Base-by-base conservation (phyloP, 1,140 invertebrate genomes). In the Whitmania pigra region DNA sequence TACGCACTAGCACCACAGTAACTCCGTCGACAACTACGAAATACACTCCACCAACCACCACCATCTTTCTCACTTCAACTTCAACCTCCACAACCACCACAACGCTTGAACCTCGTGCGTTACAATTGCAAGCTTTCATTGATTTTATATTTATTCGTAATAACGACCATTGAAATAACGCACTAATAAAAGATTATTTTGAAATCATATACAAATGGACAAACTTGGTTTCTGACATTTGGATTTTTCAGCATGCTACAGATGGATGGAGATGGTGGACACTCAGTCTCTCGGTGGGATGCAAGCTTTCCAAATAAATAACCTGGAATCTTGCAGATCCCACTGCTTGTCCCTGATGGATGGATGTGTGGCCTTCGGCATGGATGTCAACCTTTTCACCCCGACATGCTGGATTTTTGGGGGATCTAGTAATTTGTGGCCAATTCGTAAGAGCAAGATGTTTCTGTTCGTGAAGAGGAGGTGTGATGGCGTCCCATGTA, bases 191-290 rank as follows among this genome's bases (percentile, higher is more conserved):
- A 22, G 29, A 11, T 63, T 13, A 25, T 18, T 25, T 63, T 2
- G 22, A 63, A 13, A n/a, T n/a, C 11, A 63, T 13, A n/a, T 63
- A 7, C 20, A 63, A 25, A 63, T 15, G 11, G 9, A 63, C 4
- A 7, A 15, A 63, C 22, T 25, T 31, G 22, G 2, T 1, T 63
- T 63, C 11, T n/a, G 18, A 63, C 18, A 9, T 63, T 63, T 25
- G 29, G 11, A 11, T 25, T 25, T 25, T 20, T 7, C 57, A 63
- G 57, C 29, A 6, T 63, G 57, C 18, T 22, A 22, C 29, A 63
- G 29, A n/a, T 63, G 57, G 57, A 63, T 25, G 29, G 57, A 63
- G 18, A 22, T 63, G 22, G 57, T 63, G 29, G 57, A 63, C 57
- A 31, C 29, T 13, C 57, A 63, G 11, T 31, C 29, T n/a, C 3